Evolutionary conservation across 2,113 vertebrate genomes (phyloP).

Genomic region (Hypomesus transpacificus): DNA sequence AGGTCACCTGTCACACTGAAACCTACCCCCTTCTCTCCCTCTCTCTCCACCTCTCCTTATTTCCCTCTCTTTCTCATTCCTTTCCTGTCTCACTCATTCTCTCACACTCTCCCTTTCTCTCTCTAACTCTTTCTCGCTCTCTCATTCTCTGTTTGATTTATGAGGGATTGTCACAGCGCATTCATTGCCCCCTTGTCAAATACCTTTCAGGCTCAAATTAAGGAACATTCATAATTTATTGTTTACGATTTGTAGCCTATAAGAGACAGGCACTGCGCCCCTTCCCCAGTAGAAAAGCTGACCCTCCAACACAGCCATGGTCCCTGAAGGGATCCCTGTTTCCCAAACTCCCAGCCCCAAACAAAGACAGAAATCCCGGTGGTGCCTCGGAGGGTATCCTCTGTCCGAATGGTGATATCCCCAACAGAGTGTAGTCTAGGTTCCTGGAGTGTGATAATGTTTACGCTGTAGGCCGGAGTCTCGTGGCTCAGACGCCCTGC

Average conservation of each 20-base stretch:
- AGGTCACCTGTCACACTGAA: conserved; percentile 17
- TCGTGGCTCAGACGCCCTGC: conserved; percentile 21
- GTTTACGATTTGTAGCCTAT: too few relatives aligned
- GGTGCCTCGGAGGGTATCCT: conserved; percentile 11
- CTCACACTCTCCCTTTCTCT: too few relatives aligned
- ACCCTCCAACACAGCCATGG: background rate
- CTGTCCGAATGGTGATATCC: conserved; percentile 24
- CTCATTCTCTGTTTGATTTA: too few relatives aligned
- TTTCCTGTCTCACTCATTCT: conserved; percentile 7
- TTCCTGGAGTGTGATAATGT: background rate
- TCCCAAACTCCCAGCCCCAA: background rate
- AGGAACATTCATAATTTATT: too few relatives aligned
- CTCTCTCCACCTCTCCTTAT: conserved; percentile 23
- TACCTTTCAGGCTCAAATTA: too few relatives aligned
- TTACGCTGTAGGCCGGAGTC: background rate
- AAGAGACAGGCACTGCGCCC: too few relatives aligned
- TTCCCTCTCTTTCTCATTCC: conserved; percentile 1
- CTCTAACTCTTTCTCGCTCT: too few relatives aligned
- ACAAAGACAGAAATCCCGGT: background rate
- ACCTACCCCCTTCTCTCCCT: background rate
- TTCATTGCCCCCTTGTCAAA: too few relatives aligned
- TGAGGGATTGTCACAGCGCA: too few relatives aligned
- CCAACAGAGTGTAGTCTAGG: background rate
- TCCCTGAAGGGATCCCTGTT: conserved; percentile 1
- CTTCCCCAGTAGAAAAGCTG: background rate